phyloP scores from a whole-genome alignment of 2,888 invertebrate genomes.

The Cheilosia grossa region DNA sequence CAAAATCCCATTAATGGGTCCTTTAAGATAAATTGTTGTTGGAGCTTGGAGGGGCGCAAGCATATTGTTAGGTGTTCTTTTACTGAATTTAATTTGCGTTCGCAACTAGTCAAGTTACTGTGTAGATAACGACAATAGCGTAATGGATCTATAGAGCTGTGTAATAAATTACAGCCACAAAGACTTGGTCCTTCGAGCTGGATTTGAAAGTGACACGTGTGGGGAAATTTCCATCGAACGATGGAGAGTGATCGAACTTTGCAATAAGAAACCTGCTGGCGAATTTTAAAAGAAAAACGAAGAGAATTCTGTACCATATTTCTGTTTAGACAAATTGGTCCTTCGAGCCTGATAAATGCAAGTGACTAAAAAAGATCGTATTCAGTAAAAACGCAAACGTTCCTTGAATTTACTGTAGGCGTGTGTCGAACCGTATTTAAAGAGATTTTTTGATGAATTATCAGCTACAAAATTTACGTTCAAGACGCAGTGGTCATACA shows the following conservation, averaged over 20 bases:
- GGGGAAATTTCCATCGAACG: too few relatives aligned
- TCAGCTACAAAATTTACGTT: too few relatives aligned
- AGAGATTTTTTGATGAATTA: too few relatives aligned
- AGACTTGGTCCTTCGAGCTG: background rate
- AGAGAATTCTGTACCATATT: too few relatives aligned
- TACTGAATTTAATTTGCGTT: background rate
- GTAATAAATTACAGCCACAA: background rate
- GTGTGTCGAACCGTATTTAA: too few relatives aligned
- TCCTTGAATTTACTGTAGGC: too few relatives aligned
- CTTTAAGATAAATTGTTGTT: slow-evolving; percentile 7
- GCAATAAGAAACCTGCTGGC: too few relatives aligned
- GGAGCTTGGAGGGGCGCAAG: background rate
- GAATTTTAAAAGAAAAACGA: too few relatives aligned
- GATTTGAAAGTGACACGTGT: background rate
- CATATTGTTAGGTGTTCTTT: background rate
- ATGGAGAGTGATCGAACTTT: too few relatives aligned
- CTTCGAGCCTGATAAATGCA: background rate
- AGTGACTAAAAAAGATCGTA: background rate
- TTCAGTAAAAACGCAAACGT: too few relatives aligned
- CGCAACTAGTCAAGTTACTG: background rate
- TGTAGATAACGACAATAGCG: background rate
- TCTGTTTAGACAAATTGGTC: background rate
- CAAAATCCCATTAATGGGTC: background rate
- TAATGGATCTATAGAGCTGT: background rate
- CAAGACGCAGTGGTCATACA: too few relatives aligned